phyloP scores from a whole-genome alignment of 2,797 vertebrate species.

The Lacerta viridis region DNA sequence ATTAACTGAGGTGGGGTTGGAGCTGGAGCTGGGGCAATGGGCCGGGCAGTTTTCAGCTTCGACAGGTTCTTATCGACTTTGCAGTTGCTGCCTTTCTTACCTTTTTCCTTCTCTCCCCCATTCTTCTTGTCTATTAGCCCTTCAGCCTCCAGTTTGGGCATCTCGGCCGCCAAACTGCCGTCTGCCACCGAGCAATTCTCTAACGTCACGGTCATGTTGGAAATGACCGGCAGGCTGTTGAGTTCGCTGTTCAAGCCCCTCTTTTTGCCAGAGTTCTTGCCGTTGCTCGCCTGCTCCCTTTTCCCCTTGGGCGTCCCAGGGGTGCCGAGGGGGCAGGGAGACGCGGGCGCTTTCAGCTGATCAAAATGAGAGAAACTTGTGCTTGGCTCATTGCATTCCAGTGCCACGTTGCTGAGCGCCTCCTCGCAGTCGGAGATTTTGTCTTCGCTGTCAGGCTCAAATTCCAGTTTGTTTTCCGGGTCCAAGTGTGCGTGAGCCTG shows the following conservation, averaged over 20 bases:
- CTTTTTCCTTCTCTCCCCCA: slow-evolving; percentile 84
- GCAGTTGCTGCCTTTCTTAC: slow-evolving; percentile 90
- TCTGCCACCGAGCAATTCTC: slow-evolving; percentile 92
- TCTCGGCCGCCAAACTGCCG: slow-evolving; percentile 88
- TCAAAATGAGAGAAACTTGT: slow-evolving; percentile 79
- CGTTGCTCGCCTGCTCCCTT: slow-evolving; percentile 88
- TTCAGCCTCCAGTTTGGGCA: slow-evolving; percentile 98
- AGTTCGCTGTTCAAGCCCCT: slow-evolving; percentile 90
- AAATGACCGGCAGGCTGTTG: slow-evolving; percentile 94
- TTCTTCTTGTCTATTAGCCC: slow-evolving; percentile 94
- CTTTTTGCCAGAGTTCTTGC: slow-evolving; percentile 92
- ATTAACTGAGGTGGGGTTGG: slow-evolving; percentile 94
- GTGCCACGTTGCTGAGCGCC: slow-evolving; percentile 85
- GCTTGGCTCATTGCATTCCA: slow-evolving; percentile 89
- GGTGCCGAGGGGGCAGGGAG: slow-evolving; percentile 87
- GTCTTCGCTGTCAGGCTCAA: slow-evolving; percentile 92
- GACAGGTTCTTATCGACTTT: slow-evolving; percentile 92
- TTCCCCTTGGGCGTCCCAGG: slow-evolving; percentile 93
- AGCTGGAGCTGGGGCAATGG: slow-evolving; percentile 92
- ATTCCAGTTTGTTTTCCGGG: slow-evolving; percentile 91
- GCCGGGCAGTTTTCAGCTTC: slow-evolving; percentile 93
- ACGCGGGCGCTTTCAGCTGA: slow-evolving; percentile 87
- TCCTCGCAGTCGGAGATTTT: slow-evolving; percentile 97
- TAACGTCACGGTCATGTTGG: slow-evolving; percentile 94
- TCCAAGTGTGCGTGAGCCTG: slow-evolving; percentile 98